phyloP scores from a whole-genome alignment of 2,888 invertebrate genomes.

The Macropis europaea region DNA sequence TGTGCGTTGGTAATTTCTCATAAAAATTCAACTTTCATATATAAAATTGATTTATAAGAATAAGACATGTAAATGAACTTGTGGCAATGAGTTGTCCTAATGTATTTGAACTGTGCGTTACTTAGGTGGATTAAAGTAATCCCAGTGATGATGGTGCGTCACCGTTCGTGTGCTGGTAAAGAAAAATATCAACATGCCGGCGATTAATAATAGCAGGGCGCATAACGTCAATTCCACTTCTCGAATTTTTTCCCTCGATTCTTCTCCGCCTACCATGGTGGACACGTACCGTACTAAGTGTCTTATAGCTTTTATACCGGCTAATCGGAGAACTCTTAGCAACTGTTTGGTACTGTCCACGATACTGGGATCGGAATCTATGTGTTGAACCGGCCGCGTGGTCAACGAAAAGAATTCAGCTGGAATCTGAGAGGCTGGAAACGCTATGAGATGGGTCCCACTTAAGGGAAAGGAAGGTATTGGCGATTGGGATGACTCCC shows the following conservation, averaged over 20 bases:
- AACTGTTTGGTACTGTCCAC: constrained; percentile 87
- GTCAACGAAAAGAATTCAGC: constrained; percentile 64
- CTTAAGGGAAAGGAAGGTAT: constrained; percentile 38
- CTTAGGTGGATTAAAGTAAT: constrained; percentile 91
- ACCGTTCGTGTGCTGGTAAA: constrained; percentile 85
- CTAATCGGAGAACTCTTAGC: constrained; percentile 85
- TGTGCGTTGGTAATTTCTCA: neutral
- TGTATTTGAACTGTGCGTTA: constrained; percentile 27
- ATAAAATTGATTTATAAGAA: constrained; percentile 40
- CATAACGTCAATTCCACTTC: constrained; percentile 89
- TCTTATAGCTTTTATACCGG: constrained; percentile 84
- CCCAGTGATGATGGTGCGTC: constrained; percentile 93
- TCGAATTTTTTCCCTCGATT: constrained; percentile 82
- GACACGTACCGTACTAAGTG: constrained; percentile 86
- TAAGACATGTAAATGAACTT: constrained; percentile 31
- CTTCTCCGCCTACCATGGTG: constrained; percentile 83
- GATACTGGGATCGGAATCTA: constrained; percentile 81
- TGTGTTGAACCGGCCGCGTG: constrained; percentile 44
- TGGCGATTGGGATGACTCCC: constrained; percentile 59
- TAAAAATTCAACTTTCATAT: constrained; percentile 20
- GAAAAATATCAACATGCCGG: constrained; percentile 88
- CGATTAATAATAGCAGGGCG: constrained; percentile 89
- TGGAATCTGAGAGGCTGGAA: constrained; percentile 71
- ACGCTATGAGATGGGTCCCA: constrained; percentile 69
- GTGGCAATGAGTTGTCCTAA: constrained; percentile 9